phyloP scores from a whole-genome alignment of 2,797 vertebrate genomes.

The Paedocypris micromegethes region DNA sequence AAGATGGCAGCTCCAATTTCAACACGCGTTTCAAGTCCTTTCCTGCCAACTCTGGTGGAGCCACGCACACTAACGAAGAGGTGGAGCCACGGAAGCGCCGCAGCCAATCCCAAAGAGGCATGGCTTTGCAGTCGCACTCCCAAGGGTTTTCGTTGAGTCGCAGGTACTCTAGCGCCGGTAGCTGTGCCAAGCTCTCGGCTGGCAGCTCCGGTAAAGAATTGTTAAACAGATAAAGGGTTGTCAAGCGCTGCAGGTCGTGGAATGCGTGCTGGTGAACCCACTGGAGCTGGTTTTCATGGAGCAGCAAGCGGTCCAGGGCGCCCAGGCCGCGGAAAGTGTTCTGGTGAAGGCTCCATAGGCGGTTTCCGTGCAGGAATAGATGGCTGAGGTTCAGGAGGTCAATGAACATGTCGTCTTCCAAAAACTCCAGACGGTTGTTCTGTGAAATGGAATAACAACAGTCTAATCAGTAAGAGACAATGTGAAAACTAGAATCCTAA shows the following conservation, averaged over 20 bases:
- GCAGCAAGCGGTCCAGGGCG: slow-evolving; percentile 85
- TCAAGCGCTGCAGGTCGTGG: slow-evolving; percentile 88
- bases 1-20: slow-evolving; percentile 82
- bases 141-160: slow-evolving; percentile 93
- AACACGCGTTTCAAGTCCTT: slow-evolving; percentile 83
- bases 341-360: slow-evolving; percentile 88
- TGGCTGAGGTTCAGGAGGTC: slow-evolving; percentile 96
- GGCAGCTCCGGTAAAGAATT: slow-evolving; percentile 88
- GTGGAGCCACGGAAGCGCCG: slow-evolving; percentile 87
- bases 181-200: slow-evolving; percentile 77
- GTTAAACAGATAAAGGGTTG: slow-evolving; percentile 93
- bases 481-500: slow-evolving; percentile 12
- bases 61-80: slow-evolving; percentile 75
- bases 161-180: slow-evolving; percentile 88
- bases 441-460: slow-evolving; percentile 34
- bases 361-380: slow-evolving; percentile 94
- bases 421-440: slow-evolving; percentile 92
- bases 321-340: slow-evolving; percentile 90
- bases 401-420: slow-evolving; percentile 93
- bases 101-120: slow-evolving; percentile 94
- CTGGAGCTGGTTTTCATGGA: slow-evolving; percentile 92
- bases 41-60: slow-evolving; percentile 70
- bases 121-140: slow-evolving; percentile 88
- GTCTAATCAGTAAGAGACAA: neutral
- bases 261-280: slow-evolving; percentile 89